Base-by-base conservation (phyloP, 2,113 vertebrate species). In the Puffinus mauretanicus region DNA sequence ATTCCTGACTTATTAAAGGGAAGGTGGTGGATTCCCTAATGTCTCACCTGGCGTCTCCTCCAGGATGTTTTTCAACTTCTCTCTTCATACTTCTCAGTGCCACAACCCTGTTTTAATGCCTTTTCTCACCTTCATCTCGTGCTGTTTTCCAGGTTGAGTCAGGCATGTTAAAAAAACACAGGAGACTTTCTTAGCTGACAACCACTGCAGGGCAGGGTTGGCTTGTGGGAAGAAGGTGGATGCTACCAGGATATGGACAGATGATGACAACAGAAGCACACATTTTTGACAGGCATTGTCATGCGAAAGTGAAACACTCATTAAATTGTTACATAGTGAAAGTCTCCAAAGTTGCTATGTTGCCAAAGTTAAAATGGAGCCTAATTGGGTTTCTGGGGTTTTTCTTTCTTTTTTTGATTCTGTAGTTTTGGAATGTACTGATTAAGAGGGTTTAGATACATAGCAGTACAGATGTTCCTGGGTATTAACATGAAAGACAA, bases 1-100 rank as follows among this genome's bases (percentile, higher is more conserved):
- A 44, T 93, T 89, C 88, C 84, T 70, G 22, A 24, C n/a, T 93
- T 65, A 88, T 93, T 96, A 94, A 69, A 88, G 27, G 40, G 61
- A 51, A 81, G 69, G 60, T 24, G 58, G 11, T 55, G 51, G 57
- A 80, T 77, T 77, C 64, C 82, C 73, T 51, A 11, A 27, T 29
- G 64, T 9, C 54, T 75, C 57, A 51, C 42, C 54, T 65, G 80
- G 76, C 26, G 6, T 46, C 70, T 78, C 52, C 57, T 66, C 36
- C 81, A 75, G 88, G 88, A 70, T 70, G 67, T 88, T 95, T 85
- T 86, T 36, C 61, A 51, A 26, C 80, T 73, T 69, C 61, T 24
- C 14, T 36, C 44, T 55, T 52, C 1, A 2, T 38, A 15, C 8
- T 54, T 62, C 55, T 24, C 16, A 27, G 46, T 10, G n/a, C 29